Evolutionary conservation across 1,140 invertebrate genomes (phyloP).

Genomic region (Drosophila kepulauana): DNA sequence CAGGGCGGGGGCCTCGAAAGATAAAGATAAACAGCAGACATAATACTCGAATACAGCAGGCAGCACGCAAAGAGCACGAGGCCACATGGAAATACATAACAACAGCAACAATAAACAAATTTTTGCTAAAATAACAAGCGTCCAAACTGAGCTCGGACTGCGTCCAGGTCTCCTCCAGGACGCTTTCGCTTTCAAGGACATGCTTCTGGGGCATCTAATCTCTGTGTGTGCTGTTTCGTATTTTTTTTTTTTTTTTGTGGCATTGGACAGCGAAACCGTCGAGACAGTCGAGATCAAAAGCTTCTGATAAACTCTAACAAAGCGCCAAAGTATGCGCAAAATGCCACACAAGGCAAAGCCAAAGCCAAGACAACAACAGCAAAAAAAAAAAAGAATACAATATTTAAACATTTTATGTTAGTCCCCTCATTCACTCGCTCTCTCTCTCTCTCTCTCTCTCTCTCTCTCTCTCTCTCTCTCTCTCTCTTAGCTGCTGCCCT

Average conservation of each 20-base stretch:
- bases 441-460: no score
- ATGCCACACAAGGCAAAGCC: constrained; percentile 40
- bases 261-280: constrained; percentile 28
- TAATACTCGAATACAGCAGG: constrained; percentile 16
- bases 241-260: not conserved
- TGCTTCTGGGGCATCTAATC: constrained; percentile 32
- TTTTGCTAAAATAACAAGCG: constrained; percentile 39
- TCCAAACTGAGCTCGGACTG: not conserved
- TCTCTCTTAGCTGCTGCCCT: not conserved
- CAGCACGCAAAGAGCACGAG: no score
- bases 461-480: no score
- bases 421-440: not conserved
- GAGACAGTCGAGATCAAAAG: constrained; percentile 51
- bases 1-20: not conserved
- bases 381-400: constrained; percentile 32
- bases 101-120: constrained; percentile 45
- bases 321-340: constrained; percentile 54
- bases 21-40: constrained; percentile 48
- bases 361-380: constrained; percentile 1
- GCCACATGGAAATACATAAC: not conserved
- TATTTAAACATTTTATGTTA: constrained; percentile 63
- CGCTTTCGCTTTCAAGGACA: constrained; percentile 9
- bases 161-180: not conserved
- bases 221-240: not conserved
- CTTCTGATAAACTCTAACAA: constrained; percentile 58